Evolutionary conservation across 2,113 vertebrate species (phyloP).

Genomic region (Platichthys stellatus): DNA sequence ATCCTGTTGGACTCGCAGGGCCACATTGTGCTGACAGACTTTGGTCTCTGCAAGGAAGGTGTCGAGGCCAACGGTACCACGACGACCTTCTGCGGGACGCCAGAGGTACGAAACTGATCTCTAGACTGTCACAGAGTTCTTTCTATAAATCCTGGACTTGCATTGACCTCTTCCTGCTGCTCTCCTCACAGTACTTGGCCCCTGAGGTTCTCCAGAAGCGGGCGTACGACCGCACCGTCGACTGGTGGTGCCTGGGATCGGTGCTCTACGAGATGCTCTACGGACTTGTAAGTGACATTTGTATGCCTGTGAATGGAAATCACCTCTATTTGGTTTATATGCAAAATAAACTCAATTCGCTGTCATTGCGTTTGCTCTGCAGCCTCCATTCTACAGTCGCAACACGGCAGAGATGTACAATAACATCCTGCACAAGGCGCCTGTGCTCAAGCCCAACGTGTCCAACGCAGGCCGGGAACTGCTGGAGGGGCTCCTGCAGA

Average conservation of each 20-base stretch:
- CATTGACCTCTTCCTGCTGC: not conserved
- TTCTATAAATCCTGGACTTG: not conserved
- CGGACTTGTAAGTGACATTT: conserved; percentile 79
- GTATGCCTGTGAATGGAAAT: not conserved
- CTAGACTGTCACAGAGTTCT: not conserved
- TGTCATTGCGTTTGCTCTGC: not conserved
- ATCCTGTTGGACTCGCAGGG: conserved; percentile 85
- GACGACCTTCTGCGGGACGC: conserved; percentile 85
- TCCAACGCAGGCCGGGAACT: conserved; percentile 82
- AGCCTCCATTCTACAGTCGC: conserved; percentile 87
- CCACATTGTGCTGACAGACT: conserved; percentile 86
- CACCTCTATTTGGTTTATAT: not conserved
- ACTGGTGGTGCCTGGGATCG: conserved; percentile 88
- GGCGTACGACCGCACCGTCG: conserved; percentile 86
- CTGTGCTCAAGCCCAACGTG: conserved; percentile 84
- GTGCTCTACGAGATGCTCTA: conserved; percentile 90
- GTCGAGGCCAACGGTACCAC: conserved; percentile 80
- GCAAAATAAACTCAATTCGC: not conserved
- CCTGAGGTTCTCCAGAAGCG: conserved; percentile 87
- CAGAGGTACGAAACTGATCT: conserved; percentile 75
- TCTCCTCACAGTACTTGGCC: conserved; percentile 80
- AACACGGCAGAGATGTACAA: conserved; percentile 88
- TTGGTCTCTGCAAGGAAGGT: conserved; percentile 86
- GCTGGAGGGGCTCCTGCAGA: conserved; percentile 84
- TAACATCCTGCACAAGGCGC: conserved; percentile 85